Conservation (phyloP, 2,797 vertebrate genomes). For the Onychomys leucogaster region DNA sequence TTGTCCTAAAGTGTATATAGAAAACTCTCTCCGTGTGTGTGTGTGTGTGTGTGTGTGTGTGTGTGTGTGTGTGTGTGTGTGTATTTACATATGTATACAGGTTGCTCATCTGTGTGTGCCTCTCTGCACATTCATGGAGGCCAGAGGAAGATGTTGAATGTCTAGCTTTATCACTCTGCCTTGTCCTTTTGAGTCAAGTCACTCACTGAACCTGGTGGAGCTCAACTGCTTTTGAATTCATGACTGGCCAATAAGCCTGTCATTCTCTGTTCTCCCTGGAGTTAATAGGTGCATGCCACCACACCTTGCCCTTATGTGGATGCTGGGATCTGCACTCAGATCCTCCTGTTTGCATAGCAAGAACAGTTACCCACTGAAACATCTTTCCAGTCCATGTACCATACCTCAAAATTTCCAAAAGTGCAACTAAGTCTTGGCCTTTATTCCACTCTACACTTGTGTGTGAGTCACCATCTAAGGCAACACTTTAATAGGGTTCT, state of each 20-base stretch:
- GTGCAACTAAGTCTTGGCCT: background rate
- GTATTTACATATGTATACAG: background rate
- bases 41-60: background rate
- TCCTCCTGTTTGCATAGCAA: background rate
- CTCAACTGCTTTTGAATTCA: background rate
- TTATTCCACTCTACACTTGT: background rate
- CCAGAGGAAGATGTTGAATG: background rate
- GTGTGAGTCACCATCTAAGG: background rate
- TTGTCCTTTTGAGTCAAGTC: background rate
- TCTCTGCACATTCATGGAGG: background rate
- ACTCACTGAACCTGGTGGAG: background rate
- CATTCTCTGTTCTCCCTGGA: background rate
- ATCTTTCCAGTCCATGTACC: background rate
- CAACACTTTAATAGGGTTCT: background rate
- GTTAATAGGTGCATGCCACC: background rate
- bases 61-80: too few species aligned
- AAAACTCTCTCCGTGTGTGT: too few species aligned
- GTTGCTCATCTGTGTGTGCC: background rate
- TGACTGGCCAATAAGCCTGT: background rate
- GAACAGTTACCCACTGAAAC: background rate
- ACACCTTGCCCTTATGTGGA: background rate
- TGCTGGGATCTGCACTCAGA: background rate
- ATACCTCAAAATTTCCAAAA: background rate
- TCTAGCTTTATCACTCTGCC: background rate
- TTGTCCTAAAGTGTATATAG: background rate